Conservation (phyloP, 2,888 invertebrate species). For the Venusia cambrica region DNA sequence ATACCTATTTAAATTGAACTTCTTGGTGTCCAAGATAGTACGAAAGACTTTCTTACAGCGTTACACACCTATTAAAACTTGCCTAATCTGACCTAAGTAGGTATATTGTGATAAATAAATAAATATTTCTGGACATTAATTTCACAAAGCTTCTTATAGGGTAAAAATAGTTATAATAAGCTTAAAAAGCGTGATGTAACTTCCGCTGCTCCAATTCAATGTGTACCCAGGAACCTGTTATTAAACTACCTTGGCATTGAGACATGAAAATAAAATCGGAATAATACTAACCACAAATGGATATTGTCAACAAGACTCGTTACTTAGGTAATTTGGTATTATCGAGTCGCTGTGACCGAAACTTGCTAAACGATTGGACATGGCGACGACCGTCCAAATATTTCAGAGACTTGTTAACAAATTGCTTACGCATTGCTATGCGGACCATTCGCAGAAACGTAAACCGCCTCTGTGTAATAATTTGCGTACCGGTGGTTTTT, state of each 20-base stretch:
- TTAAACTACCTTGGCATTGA: constrained; percentile 47
- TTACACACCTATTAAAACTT: too few relatives aligned
- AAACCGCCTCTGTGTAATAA: too few relatives aligned
- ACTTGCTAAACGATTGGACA: constrained; percentile 40
- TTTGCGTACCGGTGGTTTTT: too few relatives aligned
- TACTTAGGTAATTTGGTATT: constrained; percentile 13
- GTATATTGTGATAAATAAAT: too few relatives aligned
- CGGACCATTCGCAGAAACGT: constrained; percentile 13
- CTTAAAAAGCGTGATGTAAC: constrained; percentile 14
- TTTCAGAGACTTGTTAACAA: constrained; percentile 20
- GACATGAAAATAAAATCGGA: constrained; percentile 49
- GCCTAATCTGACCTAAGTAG: too few relatives aligned
- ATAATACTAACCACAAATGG: constrained; percentile 35
- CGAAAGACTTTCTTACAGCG: too few relatives aligned
- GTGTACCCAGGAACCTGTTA: constrained; percentile 12
- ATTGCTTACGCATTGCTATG: constrained; percentile 15
- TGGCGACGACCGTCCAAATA: constrained; percentile 29
- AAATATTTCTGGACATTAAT: too few relatives aligned
- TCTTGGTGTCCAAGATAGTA: too few relatives aligned
- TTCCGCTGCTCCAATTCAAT: constrained; percentile 5
- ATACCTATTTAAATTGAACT: too few relatives aligned
- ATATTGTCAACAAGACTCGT: constrained; percentile 33
- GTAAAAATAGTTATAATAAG: constrained; percentile 1
- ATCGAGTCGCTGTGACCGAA: constrained; percentile 31
- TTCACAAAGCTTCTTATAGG: too few relatives aligned